phyloP scores from a whole-genome alignment of 2,888 invertebrate genomes.

The Tridacna gigas region DNA sequence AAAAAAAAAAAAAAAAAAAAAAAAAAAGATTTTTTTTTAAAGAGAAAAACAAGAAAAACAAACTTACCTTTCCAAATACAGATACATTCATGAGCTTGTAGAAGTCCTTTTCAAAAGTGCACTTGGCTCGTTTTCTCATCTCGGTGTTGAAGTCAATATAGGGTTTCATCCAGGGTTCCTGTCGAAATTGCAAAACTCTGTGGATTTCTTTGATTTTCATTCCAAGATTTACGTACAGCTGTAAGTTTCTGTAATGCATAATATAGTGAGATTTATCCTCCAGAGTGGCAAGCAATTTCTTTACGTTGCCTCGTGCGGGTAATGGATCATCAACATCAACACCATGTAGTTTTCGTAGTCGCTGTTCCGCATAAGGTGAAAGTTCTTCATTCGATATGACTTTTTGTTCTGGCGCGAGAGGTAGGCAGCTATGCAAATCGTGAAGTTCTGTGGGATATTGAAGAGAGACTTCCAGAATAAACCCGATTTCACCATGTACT shows the following conservation, averaged over 20 bases:
- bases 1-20: neutral
- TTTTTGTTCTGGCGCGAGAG: constrained; percentile 28
- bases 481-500: constrained; percentile 25
- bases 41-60: too few species aligned
- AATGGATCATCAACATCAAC: constrained; percentile 1
- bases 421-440: constrained; percentile 31
- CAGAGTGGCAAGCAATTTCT: constrained; percentile 13
- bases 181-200: constrained; percentile 76
- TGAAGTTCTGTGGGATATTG: constrained; percentile 22
- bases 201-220: constrained; percentile 73
- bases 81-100: constrained; percentile 72
- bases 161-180: constrained; percentile 79
- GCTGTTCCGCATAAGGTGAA: constrained; percentile 28
- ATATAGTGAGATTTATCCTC: constrained; percentile 20
- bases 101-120: constrained; percentile 78
- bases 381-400: constrained; percentile 5
- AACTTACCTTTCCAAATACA: constrained; percentile 83
- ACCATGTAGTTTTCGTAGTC: constrained; percentile 27
- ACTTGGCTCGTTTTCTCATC: constrained; percentile 63
- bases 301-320: constrained; percentile 3
- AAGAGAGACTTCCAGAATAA: constrained; percentile 35
- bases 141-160: constrained; percentile 79
- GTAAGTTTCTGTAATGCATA: constrained; percentile 24
- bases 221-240: constrained; percentile 49
- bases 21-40: too few species aligned